These are phyloP conservation scores for Reinhardtius hippoglossoides DNA, from an alignment of 2,113 vertebrate species.

Conservation along the genomic window DNA sequence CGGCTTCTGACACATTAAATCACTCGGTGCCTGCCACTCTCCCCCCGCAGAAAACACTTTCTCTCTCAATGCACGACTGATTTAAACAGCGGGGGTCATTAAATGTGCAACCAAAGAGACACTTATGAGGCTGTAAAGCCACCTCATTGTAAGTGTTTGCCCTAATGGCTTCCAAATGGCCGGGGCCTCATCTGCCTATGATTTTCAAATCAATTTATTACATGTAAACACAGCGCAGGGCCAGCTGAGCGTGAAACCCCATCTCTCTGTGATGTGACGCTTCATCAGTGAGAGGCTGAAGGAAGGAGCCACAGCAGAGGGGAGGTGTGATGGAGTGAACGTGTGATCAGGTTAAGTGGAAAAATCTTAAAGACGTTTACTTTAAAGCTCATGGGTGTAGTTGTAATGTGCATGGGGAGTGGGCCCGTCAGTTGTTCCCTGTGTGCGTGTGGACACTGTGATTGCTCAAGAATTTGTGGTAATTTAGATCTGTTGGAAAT, in stretches of 20 bases:
- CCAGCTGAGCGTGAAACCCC: slow-evolving; percentile 55
- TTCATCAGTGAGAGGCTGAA: slow-evolving; percentile 29
- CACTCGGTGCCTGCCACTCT: slow-evolving; percentile 28
- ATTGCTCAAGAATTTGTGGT: background rate
- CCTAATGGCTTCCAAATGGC: slow-evolving; percentile 76
- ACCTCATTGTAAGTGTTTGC: slow-evolving; percentile 61
- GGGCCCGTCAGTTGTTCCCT: background rate
- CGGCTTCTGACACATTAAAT: slow-evolving; percentile 33
- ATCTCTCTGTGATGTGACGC: slow-evolving; percentile 32
- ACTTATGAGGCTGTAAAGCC: slow-evolving; percentile 70
- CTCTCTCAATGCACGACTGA: slow-evolving; percentile 50
- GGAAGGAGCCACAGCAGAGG: slow-evolving; percentile 27
- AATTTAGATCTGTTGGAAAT: background rate
- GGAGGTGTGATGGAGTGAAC: slow-evolving; percentile 9
- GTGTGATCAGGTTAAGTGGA: background rate
- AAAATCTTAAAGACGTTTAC: background rate
- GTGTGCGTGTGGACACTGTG: background rate
- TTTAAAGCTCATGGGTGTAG: background rate
- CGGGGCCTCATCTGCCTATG: slow-evolving; percentile 60
- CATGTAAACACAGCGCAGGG: slow-evolving; percentile 66
- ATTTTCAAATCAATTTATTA: slow-evolving; percentile 76
- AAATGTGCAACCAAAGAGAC: slow-evolving; percentile 67
- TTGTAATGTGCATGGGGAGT: background rate
- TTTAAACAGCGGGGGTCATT: slow-evolving; percentile 73
- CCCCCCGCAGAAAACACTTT: slow-evolving; percentile 52